A percentile compares a stretch with the other conserved stretches of the same genome.
Conservation (phyloP, 2,113 vertebrate species). For the Nothocercus nigrocapillus region DNA sequence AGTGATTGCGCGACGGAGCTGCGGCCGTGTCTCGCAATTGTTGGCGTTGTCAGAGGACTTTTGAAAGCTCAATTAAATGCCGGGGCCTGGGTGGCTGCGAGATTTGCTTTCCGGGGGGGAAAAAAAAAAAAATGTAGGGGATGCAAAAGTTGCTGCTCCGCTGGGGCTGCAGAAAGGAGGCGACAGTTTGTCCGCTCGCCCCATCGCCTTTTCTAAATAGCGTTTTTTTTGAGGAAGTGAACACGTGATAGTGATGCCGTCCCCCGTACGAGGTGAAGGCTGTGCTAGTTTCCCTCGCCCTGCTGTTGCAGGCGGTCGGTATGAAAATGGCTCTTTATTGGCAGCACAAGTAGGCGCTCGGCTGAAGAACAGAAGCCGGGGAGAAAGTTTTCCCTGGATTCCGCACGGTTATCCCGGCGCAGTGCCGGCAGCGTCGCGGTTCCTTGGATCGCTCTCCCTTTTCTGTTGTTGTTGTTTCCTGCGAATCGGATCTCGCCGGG, state of each 20-base stretch:
- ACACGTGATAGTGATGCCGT: slow-evolving; percentile 71
- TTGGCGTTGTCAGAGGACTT: slow-evolving; percentile 84
- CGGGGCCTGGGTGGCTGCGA: slow-evolving; percentile 75
- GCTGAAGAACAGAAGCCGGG: slow-evolving; percentile 56
- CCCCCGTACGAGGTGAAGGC: slow-evolving; percentile 70
- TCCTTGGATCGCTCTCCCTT: slow-evolving; percentile 36
- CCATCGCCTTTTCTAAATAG: slow-evolving; percentile 69
- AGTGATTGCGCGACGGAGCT: slow-evolving; percentile 82
- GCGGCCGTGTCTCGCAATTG: slow-evolving; percentile 82
- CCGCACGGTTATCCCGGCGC: slow-evolving; percentile 42
- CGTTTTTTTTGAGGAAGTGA: slow-evolving; percentile 65
- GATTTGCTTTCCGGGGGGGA: slow-evolving; percentile 69
- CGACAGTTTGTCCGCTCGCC: slow-evolving; percentile 47
- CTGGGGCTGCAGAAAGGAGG: slow-evolving; percentile 27
- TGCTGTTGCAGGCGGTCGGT: slow-evolving; percentile 72
- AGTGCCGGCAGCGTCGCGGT: slow-evolving; percentile 13
- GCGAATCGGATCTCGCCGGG: slow-evolving; percentile 20
- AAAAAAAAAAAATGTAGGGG: slow-evolving; percentile 13
- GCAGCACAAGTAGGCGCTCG: slow-evolving; percentile 73
- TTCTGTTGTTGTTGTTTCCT: neutral
- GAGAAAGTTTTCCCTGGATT: slow-evolving; percentile 64
- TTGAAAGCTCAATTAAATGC: slow-evolving; percentile 86
- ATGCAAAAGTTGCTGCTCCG: slow-evolving; percentile 62
- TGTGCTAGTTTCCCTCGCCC: slow-evolving; percentile 74
- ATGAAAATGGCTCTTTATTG: slow-evolving; percentile 74